Percentiles rank a stretch among this genome's conserved stretches.
These are phyloP conservation scores for Acromyrmex echinatior DNA, from an alignment of 1,140 invertebrate genomes.

Conservation along the genomic window DNA sequence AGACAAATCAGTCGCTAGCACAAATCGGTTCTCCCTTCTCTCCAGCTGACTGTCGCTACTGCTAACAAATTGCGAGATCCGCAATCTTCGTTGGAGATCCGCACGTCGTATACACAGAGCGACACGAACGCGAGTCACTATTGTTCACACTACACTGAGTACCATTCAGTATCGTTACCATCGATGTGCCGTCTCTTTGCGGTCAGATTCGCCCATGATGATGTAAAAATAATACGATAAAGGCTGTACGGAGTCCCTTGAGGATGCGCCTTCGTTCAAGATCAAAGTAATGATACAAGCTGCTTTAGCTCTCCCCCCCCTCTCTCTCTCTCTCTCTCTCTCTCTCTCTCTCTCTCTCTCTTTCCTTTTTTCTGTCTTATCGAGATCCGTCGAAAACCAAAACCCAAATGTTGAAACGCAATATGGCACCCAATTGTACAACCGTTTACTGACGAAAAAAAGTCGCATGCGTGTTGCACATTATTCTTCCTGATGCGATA, in stretches of 20 bases:
- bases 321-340: no score
- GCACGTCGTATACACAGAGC: background rate
- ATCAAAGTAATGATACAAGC: background rate
- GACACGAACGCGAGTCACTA: background rate
- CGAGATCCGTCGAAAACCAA: background rate
- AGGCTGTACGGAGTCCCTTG: background rate
- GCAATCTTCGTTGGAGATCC: background rate
- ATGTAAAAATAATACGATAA: background rate
- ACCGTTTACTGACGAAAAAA: background rate
- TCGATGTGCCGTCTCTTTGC: background rate
- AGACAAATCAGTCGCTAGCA: constrained; percentile 40
- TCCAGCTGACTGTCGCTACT: background rate
- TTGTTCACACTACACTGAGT: background rate
- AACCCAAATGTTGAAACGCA: constrained; percentile 18
- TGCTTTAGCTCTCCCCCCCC: background rate
- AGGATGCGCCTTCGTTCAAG: background rate
- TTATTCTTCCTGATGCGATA: background rate
- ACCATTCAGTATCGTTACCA: background rate
- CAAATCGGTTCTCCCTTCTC: background rate
- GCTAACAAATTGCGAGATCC: background rate
- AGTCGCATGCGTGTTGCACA: background rate
- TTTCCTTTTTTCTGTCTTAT: background rate
- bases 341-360: background rate
- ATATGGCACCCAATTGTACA: constrained; percentile 21
- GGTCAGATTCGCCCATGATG: constrained; percentile 26